Conservation (phyloP, 2,797 vertebrate genomes). For the Erethizon dorsatum region DNA sequence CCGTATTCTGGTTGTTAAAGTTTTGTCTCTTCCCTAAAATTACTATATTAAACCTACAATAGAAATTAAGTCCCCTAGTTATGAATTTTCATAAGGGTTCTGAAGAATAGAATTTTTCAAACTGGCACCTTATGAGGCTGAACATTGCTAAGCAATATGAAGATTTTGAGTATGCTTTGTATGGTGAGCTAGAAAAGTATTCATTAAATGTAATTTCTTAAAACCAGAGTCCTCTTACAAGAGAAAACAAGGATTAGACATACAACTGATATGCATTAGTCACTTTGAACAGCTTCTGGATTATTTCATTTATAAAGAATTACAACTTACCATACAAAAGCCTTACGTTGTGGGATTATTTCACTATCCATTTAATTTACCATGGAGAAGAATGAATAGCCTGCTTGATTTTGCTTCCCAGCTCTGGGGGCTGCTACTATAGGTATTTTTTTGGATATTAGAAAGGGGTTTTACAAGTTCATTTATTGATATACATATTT, state of each 20-base stretch:
- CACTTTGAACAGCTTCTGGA: constrained; percentile 7
- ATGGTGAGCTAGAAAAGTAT: constrained; percentile 60
- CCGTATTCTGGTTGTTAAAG: background rate
- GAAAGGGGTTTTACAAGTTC: background rate
- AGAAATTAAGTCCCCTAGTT: constrained; percentile 24
- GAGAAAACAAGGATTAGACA: constrained; percentile 19
- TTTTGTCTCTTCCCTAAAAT: constrained; percentile 36
- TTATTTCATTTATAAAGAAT: constrained; percentile 58
- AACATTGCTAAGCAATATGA: constrained; percentile 49
- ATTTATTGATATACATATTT: constrained; percentile 21
- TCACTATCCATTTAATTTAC: background rate
- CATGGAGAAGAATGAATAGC: background rate
- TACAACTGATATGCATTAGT: background rate
- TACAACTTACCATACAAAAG: constrained; percentile 15
- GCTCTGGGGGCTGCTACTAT: background rate
- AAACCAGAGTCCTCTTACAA: background rate
- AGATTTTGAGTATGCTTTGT: constrained; percentile 3
- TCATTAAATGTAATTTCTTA: constrained; percentile 54
- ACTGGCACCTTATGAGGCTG: background rate
- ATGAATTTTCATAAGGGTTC: background rate
- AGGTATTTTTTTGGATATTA: background rate
- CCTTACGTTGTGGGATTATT: background rate
- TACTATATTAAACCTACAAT: background rate
- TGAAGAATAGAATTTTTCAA: constrained; percentile 44
- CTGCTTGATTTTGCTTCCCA: background rate